phyloP scores from a whole-genome alignment of 2,888 invertebrate genomes.

The Meghimatium bilineatum region DNA sequence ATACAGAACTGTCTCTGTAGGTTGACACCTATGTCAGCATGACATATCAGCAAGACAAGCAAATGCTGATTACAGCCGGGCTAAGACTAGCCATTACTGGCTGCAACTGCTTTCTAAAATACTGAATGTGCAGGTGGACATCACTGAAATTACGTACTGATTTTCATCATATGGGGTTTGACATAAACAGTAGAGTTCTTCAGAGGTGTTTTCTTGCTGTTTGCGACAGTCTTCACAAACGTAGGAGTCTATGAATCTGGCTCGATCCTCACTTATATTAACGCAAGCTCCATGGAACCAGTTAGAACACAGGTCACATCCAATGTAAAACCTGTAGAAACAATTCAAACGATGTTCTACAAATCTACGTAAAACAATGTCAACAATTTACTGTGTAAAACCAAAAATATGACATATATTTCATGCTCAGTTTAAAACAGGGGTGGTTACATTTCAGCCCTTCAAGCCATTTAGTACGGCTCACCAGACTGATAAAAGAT shows the following conservation, averaged over 20 bases:
- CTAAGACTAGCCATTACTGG: not conserved
- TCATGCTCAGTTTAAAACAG: not conserved
- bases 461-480: too few species aligned
- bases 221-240: slow-evolving; percentile 78
- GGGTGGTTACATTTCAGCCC: too few species aligned
- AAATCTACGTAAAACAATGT: not conserved
- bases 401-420: not conserved
- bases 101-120: not conserved
- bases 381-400: not conserved
- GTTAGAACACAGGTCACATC: slow-evolving; percentile 97
- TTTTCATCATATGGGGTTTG: slow-evolving; percentile 97
- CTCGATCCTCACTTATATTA: slow-evolving; percentile 93
- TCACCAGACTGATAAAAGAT: too few species aligned
- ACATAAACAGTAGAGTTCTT: slow-evolving; percentile 96
- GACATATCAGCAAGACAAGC: not conserved
- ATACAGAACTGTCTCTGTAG: too few species aligned
- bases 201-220: slow-evolving; percentile 73
- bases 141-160: slow-evolving; percentile 82
- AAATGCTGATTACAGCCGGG: not conserved
- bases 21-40: not conserved
- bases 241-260: slow-evolving; percentile 92
- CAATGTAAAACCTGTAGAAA: slow-evolving; percentile 90
- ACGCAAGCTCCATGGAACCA: slow-evolving; percentile 99
- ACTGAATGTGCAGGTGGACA: slow-evolving; percentile 1
- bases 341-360: not conserved